Conservation (phyloP, 2,888 invertebrate species). For the Hirudinaria manillensis region DNA sequence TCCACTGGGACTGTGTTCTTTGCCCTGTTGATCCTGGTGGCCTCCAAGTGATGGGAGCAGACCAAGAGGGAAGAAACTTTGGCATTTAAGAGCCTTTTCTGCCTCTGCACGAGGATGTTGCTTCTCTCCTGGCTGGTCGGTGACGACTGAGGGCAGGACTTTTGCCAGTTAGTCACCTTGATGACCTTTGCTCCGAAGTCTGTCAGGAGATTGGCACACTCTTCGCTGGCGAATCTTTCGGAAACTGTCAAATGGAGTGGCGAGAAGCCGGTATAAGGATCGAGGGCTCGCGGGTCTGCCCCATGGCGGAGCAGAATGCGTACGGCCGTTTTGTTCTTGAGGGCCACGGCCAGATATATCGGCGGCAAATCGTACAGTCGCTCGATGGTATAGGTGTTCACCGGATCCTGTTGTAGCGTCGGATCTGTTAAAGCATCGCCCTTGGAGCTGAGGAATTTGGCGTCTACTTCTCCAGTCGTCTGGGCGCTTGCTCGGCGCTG, state of each 20-base stretch:
- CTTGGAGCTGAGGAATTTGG: neutral
- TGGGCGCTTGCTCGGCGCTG: neutral
- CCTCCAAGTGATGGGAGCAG: too few relatives aligned
- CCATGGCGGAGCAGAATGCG: constrained; percentile 60
- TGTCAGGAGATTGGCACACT: constrained; percentile 57
- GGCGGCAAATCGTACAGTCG: constrained; percentile 60
- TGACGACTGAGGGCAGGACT: neutral
- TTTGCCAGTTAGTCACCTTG: neutral
- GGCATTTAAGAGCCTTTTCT: constrained; percentile 14
- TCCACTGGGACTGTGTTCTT: too few relatives aligned
- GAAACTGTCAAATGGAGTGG: constrained; percentile 61
- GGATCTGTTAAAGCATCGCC: neutral
- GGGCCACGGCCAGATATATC: constrained; percentile 60
- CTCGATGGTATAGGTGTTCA: constrained; percentile 56
- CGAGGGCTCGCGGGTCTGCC: constrained; percentile 58
- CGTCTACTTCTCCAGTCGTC: neutral
- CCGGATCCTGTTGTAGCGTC: constrained; percentile 38
- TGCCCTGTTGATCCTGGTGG: too few relatives aligned
- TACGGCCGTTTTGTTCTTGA: constrained; percentile 58
- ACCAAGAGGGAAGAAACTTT: constrained; percentile 1
- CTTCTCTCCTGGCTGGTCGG: neutral
- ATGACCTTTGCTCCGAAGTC: constrained; percentile 57
- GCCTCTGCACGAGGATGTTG: neutral
- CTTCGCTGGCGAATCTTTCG: constrained; percentile 59
- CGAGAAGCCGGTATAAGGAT: constrained; percentile 57